Conservation (phyloP, 2,888 invertebrate genomes). For the Malthinus seriepunctatus region DNA sequence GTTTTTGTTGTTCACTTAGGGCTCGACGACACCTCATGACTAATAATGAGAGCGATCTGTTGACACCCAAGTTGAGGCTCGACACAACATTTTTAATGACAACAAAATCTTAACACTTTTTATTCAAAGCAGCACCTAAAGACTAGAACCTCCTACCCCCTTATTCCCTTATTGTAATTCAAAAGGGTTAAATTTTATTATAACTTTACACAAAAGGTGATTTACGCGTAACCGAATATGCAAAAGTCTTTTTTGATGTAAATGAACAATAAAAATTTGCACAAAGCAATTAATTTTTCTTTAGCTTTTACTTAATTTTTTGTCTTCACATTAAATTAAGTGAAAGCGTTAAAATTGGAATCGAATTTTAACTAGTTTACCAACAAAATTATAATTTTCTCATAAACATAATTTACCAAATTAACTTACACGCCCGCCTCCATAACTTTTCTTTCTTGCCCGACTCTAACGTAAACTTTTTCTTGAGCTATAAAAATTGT, state of each 20-base stretch:
- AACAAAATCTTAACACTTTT: conserved; percentile 21
- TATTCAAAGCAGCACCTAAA: conserved; percentile 11
- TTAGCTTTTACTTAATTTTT: conserved; percentile 16
- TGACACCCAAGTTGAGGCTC: conserved; percentile 25
- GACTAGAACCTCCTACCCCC: conserved; percentile 11
- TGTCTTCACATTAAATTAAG: conserved; percentile 17
- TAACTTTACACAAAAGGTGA: conserved; percentile 13
- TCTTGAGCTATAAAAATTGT: conserved; percentile 20
- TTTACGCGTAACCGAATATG: conserved; percentile 17
- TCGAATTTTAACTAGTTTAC: conserved; percentile 25
- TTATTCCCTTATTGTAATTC: conserved; percentile 19
- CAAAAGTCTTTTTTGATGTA: conserved; percentile 8
- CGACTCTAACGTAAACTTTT: conserved; percentile 10
- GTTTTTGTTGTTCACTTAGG: conserved; percentile 38
- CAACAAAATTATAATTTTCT: conserved; percentile 25
- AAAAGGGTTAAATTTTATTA: conserved; percentile 22
- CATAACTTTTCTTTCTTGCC: conserved; percentile 14
- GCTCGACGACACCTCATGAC: conserved; percentile 40
- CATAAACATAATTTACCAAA: conserved; percentile 29
- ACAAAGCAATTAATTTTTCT: conserved; percentile 4
- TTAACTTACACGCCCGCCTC: conserved; percentile 23
- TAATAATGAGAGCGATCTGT: conserved; percentile 40
- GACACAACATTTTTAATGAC: conserved; percentile 20
- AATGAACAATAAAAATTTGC: not conserved
- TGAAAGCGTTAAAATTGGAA: conserved; percentile 25